Evolutionary conservation across 2,797 vertebrate genomes (phyloP).

Genomic region (Clarias platycephalus): DNA sequence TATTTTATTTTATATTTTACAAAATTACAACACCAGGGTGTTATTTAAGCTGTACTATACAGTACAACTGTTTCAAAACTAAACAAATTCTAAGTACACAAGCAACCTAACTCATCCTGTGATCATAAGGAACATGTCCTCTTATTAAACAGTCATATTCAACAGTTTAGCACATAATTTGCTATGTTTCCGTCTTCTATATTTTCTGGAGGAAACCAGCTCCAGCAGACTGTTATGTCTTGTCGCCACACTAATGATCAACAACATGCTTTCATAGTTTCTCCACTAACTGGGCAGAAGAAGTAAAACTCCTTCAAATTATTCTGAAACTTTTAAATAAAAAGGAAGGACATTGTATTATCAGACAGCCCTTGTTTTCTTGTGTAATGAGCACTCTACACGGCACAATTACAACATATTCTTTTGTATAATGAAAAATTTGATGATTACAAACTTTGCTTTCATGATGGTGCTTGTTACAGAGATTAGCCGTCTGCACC

Average conservation of each 20-base stretch:
- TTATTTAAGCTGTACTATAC: not conserved
- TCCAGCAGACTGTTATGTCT: not conserved
- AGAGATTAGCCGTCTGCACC: slow-evolving; percentile 31
- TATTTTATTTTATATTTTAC: too few species aligned
- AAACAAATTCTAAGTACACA: not conserved
- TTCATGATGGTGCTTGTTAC: slow-evolving; percentile 65
- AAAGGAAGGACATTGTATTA: not conserved
- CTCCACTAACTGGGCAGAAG: slow-evolving; percentile 37
- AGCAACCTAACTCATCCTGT: not conserved
- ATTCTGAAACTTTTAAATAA: slow-evolving; percentile 18
- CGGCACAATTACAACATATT: slow-evolving; percentile 45
- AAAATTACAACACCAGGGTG: not conserved
- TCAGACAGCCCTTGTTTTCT: slow-evolving; percentile 5
- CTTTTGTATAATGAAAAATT: slow-evolving; percentile 40
- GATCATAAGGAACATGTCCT: not conserved
- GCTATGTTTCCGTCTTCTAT: not conserved
- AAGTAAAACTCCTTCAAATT: slow-evolving; percentile 9
- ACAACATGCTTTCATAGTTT: slow-evolving; percentile 20
- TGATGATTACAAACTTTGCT: slow-evolving; percentile 48
- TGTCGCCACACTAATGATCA: slow-evolving; percentile 32
- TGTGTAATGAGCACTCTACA: slow-evolving; percentile 55
- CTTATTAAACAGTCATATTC: slow-evolving; percentile 27
- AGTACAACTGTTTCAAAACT: not conserved
- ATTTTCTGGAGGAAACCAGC: slow-evolving; percentile 1
- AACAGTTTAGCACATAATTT: slow-evolving; percentile 31